Conservation (phyloP, 2,797 vertebrate genomes). For the Melanotaenia boesemani region DNA sequence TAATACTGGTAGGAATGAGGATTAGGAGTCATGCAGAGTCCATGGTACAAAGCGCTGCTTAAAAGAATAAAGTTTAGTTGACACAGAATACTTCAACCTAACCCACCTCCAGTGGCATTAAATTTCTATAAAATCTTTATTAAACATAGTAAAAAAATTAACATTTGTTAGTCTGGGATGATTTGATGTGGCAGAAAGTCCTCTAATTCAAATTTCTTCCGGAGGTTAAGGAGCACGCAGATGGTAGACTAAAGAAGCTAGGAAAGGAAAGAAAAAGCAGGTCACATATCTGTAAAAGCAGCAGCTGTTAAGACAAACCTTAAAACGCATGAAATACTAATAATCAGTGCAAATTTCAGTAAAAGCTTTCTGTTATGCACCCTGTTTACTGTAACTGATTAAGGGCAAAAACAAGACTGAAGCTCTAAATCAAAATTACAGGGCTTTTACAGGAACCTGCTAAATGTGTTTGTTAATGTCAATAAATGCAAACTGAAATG, state of each 20-base stretch:
- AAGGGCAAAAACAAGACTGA: slow-evolving; percentile 16
- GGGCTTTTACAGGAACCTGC: neutral
- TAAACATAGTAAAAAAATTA: slow-evolving; percentile 70
- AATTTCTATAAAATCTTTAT: slow-evolving; percentile 66
- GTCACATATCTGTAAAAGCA: slow-evolving; percentile 53
- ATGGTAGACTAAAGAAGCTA: slow-evolving; percentile 92
- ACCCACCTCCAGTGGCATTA: slow-evolving; percentile 42
- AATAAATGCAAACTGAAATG: slow-evolving; percentile 29
- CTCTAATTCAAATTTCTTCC: slow-evolving; percentile 92
- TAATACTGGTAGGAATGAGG: slow-evolving; percentile 38
- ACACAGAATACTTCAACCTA: slow-evolving; percentile 63
- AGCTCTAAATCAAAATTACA: neutral
- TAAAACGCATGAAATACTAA: neutral
- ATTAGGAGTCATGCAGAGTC: slow-evolving; percentile 73
- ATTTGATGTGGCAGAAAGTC: slow-evolving; percentile 79
- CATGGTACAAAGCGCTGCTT: slow-evolving; percentile 65
- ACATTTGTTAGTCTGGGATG: slow-evolving; percentile 67
- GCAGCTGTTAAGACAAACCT: slow-evolving; percentile 22
- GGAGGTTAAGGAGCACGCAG: slow-evolving; percentile 88
- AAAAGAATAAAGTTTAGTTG: slow-evolving; percentile 50
- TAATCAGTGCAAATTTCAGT: slow-evolving; percentile 9
- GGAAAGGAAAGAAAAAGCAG: slow-evolving; percentile 72
- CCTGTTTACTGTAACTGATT: slow-evolving; percentile 18
- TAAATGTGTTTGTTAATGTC: slow-evolving; percentile 9
- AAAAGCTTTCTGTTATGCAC: slow-evolving; percentile 20